Evolutionary conservation across 2,113 vertebrate genomes (phyloP).

Genomic region (Monopterus albus): DNA sequence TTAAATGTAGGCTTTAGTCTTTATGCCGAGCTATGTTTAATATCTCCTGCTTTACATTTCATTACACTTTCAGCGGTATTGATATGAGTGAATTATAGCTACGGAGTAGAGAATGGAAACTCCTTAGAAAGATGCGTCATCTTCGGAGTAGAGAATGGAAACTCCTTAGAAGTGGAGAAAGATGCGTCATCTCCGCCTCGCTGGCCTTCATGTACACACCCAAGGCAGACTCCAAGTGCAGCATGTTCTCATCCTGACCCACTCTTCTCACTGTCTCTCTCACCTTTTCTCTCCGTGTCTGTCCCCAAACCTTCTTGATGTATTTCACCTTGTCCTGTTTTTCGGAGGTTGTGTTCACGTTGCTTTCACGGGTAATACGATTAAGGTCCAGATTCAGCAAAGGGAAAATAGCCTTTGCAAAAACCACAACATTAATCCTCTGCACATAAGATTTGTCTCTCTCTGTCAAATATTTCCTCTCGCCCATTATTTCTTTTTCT

Average conservation of each 20-base stretch:
- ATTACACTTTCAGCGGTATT: no score
- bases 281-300: neutral
- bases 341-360: neutral
- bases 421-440: slow-evolving; percentile 54
- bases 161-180: no score
- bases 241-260: neutral
- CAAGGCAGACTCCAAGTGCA: neutral
- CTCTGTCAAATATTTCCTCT: neutral
- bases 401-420: slow-evolving; percentile 44
- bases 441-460: slow-evolving; percentile 28
- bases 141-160: no score
- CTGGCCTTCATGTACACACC: neutral
- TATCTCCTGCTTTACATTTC: no score
- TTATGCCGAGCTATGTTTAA: neutral
- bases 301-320: neutral
- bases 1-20: no score
- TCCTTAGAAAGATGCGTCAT: no score
- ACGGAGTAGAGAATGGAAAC: neutral
- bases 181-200: neutral
- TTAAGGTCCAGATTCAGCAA: slow-evolving; percentile 63
- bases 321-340: slow-evolving; percentile 30
- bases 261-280: neutral
- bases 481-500: neutral
- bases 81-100: neutral
- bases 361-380: slow-evolving; percentile 57